Percentiles rank a stretch among this genome's conserved stretches.
These are phyloP conservation scores for Dendrocincla fuliginosa DNA, from an alignment of 2,797 vertebrate genomes.

Conservation along the genomic window DNA sequence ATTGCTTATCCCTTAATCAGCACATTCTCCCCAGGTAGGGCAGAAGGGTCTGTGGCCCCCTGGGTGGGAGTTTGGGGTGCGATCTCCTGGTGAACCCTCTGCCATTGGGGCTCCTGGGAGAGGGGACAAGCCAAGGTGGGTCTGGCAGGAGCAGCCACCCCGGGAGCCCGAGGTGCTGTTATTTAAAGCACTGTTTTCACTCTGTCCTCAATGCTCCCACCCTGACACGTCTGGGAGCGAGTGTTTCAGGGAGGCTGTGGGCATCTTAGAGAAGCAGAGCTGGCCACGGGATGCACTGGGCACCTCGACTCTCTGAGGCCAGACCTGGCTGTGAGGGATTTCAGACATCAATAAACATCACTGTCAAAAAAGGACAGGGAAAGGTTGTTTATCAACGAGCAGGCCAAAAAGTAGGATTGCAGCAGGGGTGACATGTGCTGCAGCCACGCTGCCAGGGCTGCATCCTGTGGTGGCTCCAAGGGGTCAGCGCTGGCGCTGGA, in stretches of 20 bases:
- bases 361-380: constrained; percentile 52
- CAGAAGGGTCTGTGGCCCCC: neutral
- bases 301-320: neutral
- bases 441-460: neutral
- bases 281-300: neutral
- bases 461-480: neutral
- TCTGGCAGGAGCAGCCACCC: neutral
- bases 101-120: rapidly evolving
- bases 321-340: constrained; percentile 32
- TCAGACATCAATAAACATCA: constrained; percentile 55
- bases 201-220: neutral
- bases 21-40: neutral
- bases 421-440: neutral
- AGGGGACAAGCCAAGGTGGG: neutral
- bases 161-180: rapidly evolving
- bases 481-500: neutral
- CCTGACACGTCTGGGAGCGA: neutral
- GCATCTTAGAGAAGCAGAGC: neutral
- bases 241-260: neutral
- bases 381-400: constrained; percentile 48
- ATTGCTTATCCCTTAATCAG: neutral
- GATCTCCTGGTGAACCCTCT: neutral
- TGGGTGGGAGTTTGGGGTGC: neutral
- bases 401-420: neutral
- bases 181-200: neutral